phyloP scores from a whole-genome alignment of 2,113 vertebrate species.

The Leucopsar rothschildi region DNA sequence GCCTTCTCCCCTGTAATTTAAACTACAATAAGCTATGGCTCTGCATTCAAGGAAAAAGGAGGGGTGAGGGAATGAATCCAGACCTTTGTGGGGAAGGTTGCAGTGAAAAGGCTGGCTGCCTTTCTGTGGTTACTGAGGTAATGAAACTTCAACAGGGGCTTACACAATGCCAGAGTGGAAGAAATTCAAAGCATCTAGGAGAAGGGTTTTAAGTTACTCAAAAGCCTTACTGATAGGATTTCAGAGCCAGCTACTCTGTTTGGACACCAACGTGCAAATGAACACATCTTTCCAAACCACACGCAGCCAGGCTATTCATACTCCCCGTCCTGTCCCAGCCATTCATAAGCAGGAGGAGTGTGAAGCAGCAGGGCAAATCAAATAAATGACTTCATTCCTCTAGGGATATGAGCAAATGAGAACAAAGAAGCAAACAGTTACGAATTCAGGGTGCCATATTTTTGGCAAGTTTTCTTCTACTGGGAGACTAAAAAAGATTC shows the following conservation, averaged over 20 bases:
- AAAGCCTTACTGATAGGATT: conserved; percentile 19
- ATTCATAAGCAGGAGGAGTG: conserved; percentile 18
- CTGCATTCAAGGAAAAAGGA: conserved; percentile 24
- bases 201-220: conserved; percentile 12
- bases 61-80: conserved; percentile 12
- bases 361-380: conserved; percentile 21
- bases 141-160: conserved; percentile 41
- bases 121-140: conserved; percentile 55
- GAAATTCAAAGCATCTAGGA: conserved; percentile 51
- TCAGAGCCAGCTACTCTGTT: conserved; percentile 9
- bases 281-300: conserved; percentile 46
- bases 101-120: conserved; percentile 16
- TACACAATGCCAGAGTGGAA: conserved; percentile 57
- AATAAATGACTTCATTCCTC: conserved; percentile 52
- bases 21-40: conserved; percentile 39
- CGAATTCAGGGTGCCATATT: not conserved
- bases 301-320: conserved; percentile 3
- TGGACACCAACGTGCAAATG: not conserved
- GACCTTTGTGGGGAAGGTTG: conserved; percentile 26
- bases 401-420: not conserved
- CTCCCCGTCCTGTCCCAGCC: conserved; percentile 6
- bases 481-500: not conserved
- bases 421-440: conserved; percentile 36
- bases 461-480: conserved; percentile 10
- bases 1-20: conserved; percentile 60